Evolutionary conservation across 2,888 invertebrate species (phyloP), one percentile per base, ranked within the genome.

Genomic region (Gymnocheta viridis): DNA sequence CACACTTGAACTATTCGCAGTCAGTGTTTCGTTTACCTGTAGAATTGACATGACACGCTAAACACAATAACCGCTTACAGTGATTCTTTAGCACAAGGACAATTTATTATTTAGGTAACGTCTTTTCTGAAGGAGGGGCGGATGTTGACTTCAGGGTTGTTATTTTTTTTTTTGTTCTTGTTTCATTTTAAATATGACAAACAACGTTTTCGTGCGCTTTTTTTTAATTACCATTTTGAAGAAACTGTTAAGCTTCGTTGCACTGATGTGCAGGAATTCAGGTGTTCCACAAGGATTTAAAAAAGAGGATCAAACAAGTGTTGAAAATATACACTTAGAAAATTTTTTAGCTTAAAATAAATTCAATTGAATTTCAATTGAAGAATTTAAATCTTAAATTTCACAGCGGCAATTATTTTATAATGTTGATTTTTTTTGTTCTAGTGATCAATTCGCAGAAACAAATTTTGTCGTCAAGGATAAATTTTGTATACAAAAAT

Each of bases 1-100:
- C 85, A 82, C 85, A 85, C 85, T 82, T 66, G 82, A 82, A 58
- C 82, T 78, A 85, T 76, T 85, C 78, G 29, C 80, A 51, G 49
- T 0, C 35, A 72, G 12, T 10, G 41, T 32, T 69, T 22, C 29
- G 38, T 79, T 70, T 70, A 83, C 62, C 79, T 73, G 82, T 78
- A 49, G 47, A 72, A 19, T 29, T 70, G 70, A 67, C 82, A 51
- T 67, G 35, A 62, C 77, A 58, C 14, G 49, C 17, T 47, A 24
- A 56, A 47, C 27, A 17, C 62, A 56, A 17, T 32, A 22, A 54
- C 51, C 14, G 19, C 10, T 44, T 35, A 83, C 82, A 64, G 69
- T 79, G 82, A 83, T 83, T 83, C 79, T 32, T 74, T 27, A 41
- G 49, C 54, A 67, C 14, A 41, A 47, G 49, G 64, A 35, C 14